Percentiles rank a stretch among this genome's conserved stretches.
phyloP scores from a whole-genome alignment of 2,797 vertebrate genomes.

The Molossus molossus region DNA sequence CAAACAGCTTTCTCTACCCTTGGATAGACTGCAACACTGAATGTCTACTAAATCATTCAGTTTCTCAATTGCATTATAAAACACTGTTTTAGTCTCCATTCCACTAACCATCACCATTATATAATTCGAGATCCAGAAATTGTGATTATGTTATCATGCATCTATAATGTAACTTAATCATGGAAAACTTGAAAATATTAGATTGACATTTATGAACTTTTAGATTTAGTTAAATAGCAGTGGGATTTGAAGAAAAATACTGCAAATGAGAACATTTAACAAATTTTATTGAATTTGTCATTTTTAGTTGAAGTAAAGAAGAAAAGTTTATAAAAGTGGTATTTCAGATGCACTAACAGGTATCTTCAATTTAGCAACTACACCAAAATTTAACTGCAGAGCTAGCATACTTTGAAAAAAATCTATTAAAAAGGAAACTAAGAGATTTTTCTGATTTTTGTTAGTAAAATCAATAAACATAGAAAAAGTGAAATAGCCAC shows the following conservation, averaged over 20 bases:
- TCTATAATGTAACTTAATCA: conserved; percentile 51
- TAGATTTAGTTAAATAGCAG: conserved; percentile 31
- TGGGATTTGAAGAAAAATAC: background rate
- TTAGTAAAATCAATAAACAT: conserved; percentile 31
- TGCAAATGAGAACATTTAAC: conserved; percentile 32
- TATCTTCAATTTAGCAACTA: conserved; percentile 25
- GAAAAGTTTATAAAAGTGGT: conserved; percentile 30
- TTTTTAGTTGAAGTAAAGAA: conserved; percentile 35
- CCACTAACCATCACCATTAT: conserved; percentile 36
- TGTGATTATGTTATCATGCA: conserved; percentile 39
- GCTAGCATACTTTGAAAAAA: conserved; percentile 58
- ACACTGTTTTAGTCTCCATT: conserved; percentile 16
- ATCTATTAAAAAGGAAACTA: background rate
- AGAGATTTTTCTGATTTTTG: conserved; percentile 30
- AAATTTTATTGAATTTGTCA: conserved; percentile 43
- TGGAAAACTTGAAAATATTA: conserved; percentile 65
- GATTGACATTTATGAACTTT: conserved; percentile 43
- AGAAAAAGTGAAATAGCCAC: conserved; percentile 22
- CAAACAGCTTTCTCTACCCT: background rate
- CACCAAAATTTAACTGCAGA: conserved; percentile 27
- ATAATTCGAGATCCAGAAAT: conserved; percentile 49
- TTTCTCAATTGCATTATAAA: conserved; percentile 59
- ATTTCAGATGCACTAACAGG: background rate
- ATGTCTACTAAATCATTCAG: conserved; percentile 14
- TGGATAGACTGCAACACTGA: background rate